Evolutionary conservation across 2,888 invertebrate genomes (phyloP).

Genomic region (Dascillus cervinus): DNA sequence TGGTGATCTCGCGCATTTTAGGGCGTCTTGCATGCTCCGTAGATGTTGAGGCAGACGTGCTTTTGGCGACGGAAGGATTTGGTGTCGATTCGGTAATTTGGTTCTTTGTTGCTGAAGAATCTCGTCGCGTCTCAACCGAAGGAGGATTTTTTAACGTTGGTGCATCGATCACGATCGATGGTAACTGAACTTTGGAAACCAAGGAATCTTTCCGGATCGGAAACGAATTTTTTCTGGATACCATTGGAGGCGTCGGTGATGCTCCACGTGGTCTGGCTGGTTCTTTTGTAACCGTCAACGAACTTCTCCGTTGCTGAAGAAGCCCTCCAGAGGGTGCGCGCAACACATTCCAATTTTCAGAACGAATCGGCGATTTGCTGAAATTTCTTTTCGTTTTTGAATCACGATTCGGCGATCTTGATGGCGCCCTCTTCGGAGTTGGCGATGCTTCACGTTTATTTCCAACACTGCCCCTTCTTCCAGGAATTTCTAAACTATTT

Average conservation of each 20-base stretch:
- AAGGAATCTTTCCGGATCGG: conserved; percentile 15
- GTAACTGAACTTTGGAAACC: too few relatives aligned
- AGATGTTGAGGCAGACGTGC: too few relatives aligned
- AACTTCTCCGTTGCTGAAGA: conserved; percentile 6
- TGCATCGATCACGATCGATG: not conserved
- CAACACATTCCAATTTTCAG: conserved; percentile 14
- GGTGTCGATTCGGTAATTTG: too few relatives aligned
- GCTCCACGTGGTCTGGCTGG: too few relatives aligned
- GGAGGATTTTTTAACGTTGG: conserved; percentile 5
- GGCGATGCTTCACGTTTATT: not conserved
- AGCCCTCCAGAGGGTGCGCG: conserved; percentile 11
- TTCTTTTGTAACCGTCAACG: too few relatives aligned
- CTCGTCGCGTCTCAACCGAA: conserved; percentile 1
- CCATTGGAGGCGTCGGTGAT: too few relatives aligned
- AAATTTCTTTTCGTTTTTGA: conserved; percentile 5
- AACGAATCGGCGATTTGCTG: conserved; percentile 1
- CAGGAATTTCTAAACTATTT: not conserved
- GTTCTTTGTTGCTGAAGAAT: too few relatives aligned
- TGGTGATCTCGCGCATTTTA: conserved; percentile 36
- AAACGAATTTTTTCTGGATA: too few relatives aligned
- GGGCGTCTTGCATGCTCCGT: too few relatives aligned
- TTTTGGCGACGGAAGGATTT: not conserved
- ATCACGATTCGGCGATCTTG: not conserved
- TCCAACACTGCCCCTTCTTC: not conserved
- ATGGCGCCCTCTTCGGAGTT: not conserved